These are phyloP conservation scores for Propithecus perrieri DNA, from an alignment of 2,797 vertebrate genomes.

Conservation along the genomic window DNA sequence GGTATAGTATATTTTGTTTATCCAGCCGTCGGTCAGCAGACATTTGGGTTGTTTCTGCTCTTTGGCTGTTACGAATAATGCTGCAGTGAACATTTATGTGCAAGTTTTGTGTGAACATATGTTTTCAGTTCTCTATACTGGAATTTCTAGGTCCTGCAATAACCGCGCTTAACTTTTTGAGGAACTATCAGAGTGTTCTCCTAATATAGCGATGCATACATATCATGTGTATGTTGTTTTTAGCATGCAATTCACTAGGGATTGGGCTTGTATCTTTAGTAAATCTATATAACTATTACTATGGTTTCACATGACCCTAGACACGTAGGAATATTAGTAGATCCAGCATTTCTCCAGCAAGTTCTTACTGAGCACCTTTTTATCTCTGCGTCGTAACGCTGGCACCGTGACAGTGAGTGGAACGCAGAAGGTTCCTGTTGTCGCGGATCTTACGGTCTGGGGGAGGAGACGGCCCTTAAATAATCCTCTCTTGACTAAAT, in stretches of 20 bases:
- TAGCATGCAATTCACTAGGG: not conserved
- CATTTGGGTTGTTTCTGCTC: not conserved
- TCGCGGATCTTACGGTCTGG: not conserved
- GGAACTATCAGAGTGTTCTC: not conserved
- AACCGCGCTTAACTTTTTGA: not conserved
- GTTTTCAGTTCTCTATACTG: not conserved
- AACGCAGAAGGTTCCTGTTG: not conserved
- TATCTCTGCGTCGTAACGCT: not conserved
- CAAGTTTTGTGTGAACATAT: not conserved
- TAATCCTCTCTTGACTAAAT: not conserved
- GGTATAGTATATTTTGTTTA: not conserved
- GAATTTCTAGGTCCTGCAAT: not conserved
- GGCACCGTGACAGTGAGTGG: not conserved
- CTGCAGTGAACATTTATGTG: not conserved
- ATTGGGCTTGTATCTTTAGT: not conserved
- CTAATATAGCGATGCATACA: not conserved
- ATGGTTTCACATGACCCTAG: not conserved
- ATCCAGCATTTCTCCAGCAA: not conserved
- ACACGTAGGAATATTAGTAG: not conserved
- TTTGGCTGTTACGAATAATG: not conserved
- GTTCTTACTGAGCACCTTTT: not conserved
- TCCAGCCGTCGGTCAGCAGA: not conserved
- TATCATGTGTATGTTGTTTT: not conserved
- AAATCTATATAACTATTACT: not conserved
- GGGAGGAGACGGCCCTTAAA: not conserved